Base-by-base conservation (phyloP, 2,797 vertebrate genomes). In the Lagothrix lagotricha region DNA sequence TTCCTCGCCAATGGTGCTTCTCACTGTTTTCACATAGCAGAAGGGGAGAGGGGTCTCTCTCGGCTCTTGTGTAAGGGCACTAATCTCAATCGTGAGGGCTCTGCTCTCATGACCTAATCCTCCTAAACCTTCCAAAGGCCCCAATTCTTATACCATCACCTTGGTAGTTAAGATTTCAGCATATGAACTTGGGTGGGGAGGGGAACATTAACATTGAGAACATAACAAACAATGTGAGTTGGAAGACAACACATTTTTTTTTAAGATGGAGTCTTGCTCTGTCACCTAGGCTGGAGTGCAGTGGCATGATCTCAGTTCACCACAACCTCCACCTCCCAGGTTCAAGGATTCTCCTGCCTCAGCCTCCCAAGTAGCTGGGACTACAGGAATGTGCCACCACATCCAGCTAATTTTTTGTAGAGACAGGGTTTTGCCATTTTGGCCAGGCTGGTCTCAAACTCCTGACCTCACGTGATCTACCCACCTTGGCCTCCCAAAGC, bases 11-110 rank as follows among this genome's bases (percentile, higher is more conserved):
- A 44, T 13, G 20, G 36, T 9, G 1, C 77, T 28, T 54, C 46
- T n/a, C 0, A 0, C 54, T 30, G 28, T 67, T 70, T 22, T 52
- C 54, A 7, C 20, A 9, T n/a, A 33, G 12, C 14, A 24, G 64
- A 52, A 58, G 26, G 76, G n/a, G 4, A 3, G 3, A 50, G 11
- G 36, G 28, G 28, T 33, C 11, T 22, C 67, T 88, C 85, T 88
- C 19, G 50, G 70, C 70, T 88, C 36, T 82, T 46, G 50, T 44
- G 64, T 75, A 64, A 75, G 30, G 75, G 15, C 14, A 17, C 36
- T 85, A 58, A 41, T 24, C 19, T 26, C 33, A 79, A 10, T 17
- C 5, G 4, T 11, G 13, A 67, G 20, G 41, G 20, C 28, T 46
- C 44, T 48, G 20, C 20, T 24, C 30, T 36, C 22, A 36, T 10